Percentiles rank a stretch among this genome's conserved stretches.
These are phyloP conservation scores for Sterna hirundo DNA, from an alignment of 2,113 vertebrate species.

Conservation along the genomic window DNA sequence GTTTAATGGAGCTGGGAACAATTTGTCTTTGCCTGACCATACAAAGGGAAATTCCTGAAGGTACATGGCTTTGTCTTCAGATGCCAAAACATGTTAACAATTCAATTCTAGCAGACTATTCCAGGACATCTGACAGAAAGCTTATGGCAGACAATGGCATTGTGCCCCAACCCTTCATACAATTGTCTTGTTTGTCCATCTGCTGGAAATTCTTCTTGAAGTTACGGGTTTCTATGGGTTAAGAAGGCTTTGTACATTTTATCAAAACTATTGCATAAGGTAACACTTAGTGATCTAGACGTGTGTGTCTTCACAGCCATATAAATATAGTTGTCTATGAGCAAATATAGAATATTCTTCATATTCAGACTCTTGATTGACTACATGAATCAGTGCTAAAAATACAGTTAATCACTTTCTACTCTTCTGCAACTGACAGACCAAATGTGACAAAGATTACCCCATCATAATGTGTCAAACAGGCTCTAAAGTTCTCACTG, in stretches of 20 bases:
- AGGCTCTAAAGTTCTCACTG: constrained; percentile 6
- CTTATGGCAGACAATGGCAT: not conserved
- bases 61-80: not conserved
- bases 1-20: not conserved
- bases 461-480: not conserved
- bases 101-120: not conserved
- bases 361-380: not conserved
- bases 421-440: constrained; percentile 25
- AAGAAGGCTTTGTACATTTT: not conserved
- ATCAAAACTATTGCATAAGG: not conserved
- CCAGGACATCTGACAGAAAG: not conserved
- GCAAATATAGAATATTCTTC: constrained; percentile 17
- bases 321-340: not conserved
- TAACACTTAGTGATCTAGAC: not conserved
- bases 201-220: not conserved
- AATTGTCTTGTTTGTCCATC: not conserved
- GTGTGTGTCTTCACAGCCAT: not conserved
- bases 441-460: constrained; percentile 44
- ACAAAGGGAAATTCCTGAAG: not conserved
- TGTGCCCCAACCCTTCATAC: not conserved
- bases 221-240: not conserved
- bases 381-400: constrained; percentile 36
- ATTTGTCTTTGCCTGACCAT: not conserved
- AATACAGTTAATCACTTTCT: constrained; percentile 52
- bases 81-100: not conserved